phyloP scores from a whole-genome alignment of 2,797 vertebrate species.

The Benthosema pterotum region DNA sequence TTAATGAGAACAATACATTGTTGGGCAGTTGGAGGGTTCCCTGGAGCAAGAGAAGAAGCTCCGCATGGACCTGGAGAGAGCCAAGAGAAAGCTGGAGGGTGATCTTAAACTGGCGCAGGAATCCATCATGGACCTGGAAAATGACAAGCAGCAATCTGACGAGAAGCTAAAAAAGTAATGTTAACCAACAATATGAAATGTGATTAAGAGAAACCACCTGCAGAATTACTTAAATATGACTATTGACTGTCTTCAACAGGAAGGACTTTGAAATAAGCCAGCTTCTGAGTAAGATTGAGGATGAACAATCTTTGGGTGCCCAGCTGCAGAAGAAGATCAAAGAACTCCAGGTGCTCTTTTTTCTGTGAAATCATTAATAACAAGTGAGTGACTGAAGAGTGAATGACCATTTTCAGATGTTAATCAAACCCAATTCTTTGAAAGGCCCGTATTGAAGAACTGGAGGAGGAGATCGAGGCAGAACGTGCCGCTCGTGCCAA shows the following conservation, averaged over 20 bases:
- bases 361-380: background rate
- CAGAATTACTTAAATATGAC: constrained; percentile 3
- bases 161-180: constrained; percentile 86
- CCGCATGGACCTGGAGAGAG: constrained; percentile 83
- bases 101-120: constrained; percentile 87
- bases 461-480: constrained; percentile 88
- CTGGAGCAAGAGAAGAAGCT: constrained; percentile 88
- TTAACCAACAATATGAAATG: background rate
- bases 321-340: constrained; percentile 78
- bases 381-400: no score
- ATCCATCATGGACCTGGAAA: constrained; percentile 67
- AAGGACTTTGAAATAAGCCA: constrained; percentile 89
- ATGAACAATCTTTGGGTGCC: constrained; percentile 77
- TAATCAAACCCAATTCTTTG: background rate
- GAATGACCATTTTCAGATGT: background rate
- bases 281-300: constrained; percentile 84
- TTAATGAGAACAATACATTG: no score
- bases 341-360: constrained; percentile 78
- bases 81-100: constrained; percentile 86
- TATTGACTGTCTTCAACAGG: constrained; percentile 56
- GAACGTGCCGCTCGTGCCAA: constrained; percentile 79
- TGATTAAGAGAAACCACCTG: background rate
- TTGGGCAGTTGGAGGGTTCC: constrained; percentile 80
- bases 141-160: constrained; percentile 83
- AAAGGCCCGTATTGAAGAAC: constrained; percentile 86